A percentile compares a stretch with the other conserved stretches of the same genome.
Evolutionary conservation across 2,888 invertebrate genomes (phyloP).

Genomic region (Lumbricus terrestris): DNA sequence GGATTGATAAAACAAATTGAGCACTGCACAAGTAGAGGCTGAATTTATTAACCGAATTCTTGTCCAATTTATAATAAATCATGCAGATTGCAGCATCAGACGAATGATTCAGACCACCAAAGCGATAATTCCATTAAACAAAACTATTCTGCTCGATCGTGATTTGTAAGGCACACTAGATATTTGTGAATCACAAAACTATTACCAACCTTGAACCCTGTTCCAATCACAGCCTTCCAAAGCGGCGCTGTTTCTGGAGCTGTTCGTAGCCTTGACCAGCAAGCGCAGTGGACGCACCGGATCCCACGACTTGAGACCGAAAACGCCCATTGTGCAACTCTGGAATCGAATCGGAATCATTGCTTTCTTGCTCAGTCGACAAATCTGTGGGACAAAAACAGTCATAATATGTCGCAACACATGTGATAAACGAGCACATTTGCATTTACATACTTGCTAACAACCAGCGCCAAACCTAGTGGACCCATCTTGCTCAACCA

Average conservation of each 20-base stretch:
- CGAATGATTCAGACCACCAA: too few relatives aligned
- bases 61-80: too few relatives aligned
- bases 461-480: too few relatives aligned
- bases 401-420: background rate
- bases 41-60: too few relatives aligned
- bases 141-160: too few relatives aligned
- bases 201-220: background rate
- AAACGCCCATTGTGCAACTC: background rate
- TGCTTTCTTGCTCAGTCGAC: background rate
- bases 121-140: too few relatives aligned
- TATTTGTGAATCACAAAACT: background rate
- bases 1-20: too few relatives aligned
- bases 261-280: background rate
- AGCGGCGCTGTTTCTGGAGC: background rate
- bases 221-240: background rate
- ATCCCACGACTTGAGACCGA: constrained; percentile 7
- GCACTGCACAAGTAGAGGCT: too few relatives aligned
- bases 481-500: background rate
- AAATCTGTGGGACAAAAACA: background rate
- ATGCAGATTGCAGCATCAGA: too few relatives aligned
- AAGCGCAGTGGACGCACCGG: background rate
- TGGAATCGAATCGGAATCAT: constrained; percentile 8
- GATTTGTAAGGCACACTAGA: too few relatives aligned
- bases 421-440: too few relatives aligned
- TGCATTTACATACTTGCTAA: too few relatives aligned